A percentile compares a stretch with the other conserved stretches of the same genome.
Evolutionary conservation across 2,113 vertebrate species (phyloP).

Genomic region (Verasper variegatus): DNA sequence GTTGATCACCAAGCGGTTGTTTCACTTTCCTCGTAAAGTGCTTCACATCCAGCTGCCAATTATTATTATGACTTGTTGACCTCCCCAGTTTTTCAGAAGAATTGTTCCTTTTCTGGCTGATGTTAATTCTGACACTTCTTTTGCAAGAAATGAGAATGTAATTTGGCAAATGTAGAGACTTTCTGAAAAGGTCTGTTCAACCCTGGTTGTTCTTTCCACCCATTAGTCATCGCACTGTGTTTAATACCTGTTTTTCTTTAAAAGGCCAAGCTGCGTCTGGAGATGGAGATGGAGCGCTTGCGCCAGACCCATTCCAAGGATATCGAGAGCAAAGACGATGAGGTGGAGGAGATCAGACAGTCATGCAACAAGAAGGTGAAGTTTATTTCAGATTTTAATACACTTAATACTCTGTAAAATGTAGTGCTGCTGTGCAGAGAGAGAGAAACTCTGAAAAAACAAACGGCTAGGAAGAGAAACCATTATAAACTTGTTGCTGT

Average conservation of each 20-base stretch:
- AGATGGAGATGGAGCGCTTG: slow-evolving; percentile 97
- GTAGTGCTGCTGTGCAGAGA: background rate
- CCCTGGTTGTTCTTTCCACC: background rate
- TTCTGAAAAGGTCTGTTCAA: too few relatives aligned
- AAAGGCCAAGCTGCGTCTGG: slow-evolving; percentile 93
- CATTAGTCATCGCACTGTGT: background rate
- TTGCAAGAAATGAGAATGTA: too few relatives aligned
- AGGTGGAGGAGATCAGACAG: slow-evolving; percentile 96
- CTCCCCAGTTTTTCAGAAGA: too few relatives aligned
- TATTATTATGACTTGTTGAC: too few relatives aligned
- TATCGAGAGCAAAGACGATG: slow-evolving; percentile 93
- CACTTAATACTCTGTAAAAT: background rate
- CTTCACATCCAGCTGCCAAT: too few relatives aligned
- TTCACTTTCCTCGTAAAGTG: too few relatives aligned
- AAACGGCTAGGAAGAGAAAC: too few relatives aligned
- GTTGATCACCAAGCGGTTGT: too few relatives aligned
- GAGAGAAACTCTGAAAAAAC: background rate
- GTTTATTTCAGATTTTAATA: background rate
- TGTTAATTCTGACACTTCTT: too few relatives aligned
- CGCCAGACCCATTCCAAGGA: slow-evolving; percentile 95
- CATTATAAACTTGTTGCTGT: too few relatives aligned
- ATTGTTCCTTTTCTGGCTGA: too few relatives aligned
- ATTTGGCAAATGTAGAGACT: too few relatives aligned
- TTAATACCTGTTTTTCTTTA: slow-evolving; percentile 11
- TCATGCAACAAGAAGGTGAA: slow-evolving; percentile 96